A percentile compares a stretch with the other conserved stretches of the same genome.
phyloP scores from a whole-genome alignment of 2,797 vertebrate species.

The Halcyon leucocephala region DNA sequence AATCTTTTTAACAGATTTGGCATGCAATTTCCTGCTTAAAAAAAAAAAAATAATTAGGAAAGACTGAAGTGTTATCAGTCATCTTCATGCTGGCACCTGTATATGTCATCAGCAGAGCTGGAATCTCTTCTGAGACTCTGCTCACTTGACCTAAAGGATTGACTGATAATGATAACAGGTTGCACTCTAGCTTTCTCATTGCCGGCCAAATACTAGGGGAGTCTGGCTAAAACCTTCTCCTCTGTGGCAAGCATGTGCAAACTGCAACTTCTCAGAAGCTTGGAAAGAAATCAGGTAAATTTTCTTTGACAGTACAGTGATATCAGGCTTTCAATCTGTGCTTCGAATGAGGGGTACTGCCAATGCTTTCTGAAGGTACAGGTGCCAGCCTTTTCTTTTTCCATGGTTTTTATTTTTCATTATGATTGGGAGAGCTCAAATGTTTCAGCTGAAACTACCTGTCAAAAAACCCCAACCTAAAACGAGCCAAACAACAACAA shows the following conservation, averaged over 20 bases:
- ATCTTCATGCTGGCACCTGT: background rate
- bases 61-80: background rate
- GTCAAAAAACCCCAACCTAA: background rate
- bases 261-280: background rate
- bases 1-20: background rate
- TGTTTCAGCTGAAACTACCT: background rate
- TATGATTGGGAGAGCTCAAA: background rate
- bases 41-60: background rate
- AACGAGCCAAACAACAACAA: background rate
- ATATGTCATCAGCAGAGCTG: background rate
- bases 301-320: background rate
- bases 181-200: background rate
- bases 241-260: background rate
- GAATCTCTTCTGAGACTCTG: background rate
- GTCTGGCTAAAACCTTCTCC: background rate
- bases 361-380: background rate
- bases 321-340: background rate
- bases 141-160: background rate
- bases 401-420: background rate
- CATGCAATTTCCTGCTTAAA: background rate
- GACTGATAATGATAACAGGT: background rate
- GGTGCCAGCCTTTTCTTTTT: background rate
- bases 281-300: background rate
- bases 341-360: background rate
- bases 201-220: background rate